Evolutionary conservation across 2,797 vertebrate species (phyloP).

Genomic region (Gobionotothen gibberifrons): DNA sequence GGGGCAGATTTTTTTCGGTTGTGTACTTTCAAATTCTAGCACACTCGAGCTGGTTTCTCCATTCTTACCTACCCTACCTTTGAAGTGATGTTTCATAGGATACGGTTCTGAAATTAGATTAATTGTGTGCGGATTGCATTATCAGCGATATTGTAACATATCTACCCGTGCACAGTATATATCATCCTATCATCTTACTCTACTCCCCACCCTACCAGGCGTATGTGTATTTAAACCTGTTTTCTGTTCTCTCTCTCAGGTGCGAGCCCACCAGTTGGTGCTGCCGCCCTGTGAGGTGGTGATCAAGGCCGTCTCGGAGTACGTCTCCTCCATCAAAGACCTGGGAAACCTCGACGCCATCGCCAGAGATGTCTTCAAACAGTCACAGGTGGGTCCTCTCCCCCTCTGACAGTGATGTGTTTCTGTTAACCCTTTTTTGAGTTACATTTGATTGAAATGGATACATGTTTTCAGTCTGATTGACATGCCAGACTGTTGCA

Average conservation of each 20-base stretch:
- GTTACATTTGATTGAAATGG: background rate
- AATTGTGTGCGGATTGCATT: too few relatives aligned
- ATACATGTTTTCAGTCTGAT: background rate
- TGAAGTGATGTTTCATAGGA: too few relatives aligned
- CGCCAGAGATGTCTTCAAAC: conserved; percentile 94
- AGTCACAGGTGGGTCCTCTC: conserved; percentile 86
- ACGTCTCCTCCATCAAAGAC: conserved; percentile 92
- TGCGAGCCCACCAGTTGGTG: conserved; percentile 93
- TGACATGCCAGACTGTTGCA: background rate
- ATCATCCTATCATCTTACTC: background rate
- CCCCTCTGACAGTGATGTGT: background rate
- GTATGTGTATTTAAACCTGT: background rate
- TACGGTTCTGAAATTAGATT: too few relatives aligned
- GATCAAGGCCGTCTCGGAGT: conserved; percentile 94
- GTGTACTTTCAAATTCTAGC: too few relatives aligned
- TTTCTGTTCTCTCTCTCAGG: conserved; percentile 71
- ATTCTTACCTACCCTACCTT: too few relatives aligned
- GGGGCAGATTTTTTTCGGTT: too few relatives aligned
- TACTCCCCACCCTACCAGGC: too few relatives aligned
- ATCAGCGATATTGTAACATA: too few relatives aligned
- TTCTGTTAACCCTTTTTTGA: background rate
- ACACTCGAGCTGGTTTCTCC: too few relatives aligned
- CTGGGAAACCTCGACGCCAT: conserved; percentile 90
- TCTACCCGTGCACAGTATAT: too few relatives aligned
- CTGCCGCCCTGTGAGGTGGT: conserved; percentile 94